phyloP scores from a whole-genome alignment of 2,113 vertebrate genomes.

The Poicephalus gulielmi region DNA sequence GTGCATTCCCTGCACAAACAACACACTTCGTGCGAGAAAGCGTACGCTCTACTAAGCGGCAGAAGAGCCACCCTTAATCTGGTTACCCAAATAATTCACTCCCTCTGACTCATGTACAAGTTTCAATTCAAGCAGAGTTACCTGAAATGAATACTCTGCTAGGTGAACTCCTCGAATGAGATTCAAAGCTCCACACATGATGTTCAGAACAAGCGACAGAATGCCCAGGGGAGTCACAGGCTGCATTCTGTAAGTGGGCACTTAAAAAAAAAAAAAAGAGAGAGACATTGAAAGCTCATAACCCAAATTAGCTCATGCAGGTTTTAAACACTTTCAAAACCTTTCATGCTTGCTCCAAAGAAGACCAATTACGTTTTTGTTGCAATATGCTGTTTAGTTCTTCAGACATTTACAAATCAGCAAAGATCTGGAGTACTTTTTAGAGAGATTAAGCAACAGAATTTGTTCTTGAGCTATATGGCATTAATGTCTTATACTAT shows the following conservation, averaged over 20 bases:
- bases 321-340: background rate
- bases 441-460: background rate
- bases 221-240: constrained; percentile 87
- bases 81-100: background rate
- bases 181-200: constrained; percentile 94
- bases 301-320: background rate
- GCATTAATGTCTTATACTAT: background rate
- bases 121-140: constrained; percentile 20
- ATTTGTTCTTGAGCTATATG: background rate
- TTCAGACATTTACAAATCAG: background rate
- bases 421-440: background rate
- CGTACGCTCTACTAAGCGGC: background rate
- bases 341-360: background rate
- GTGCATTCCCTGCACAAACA: background rate
- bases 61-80: background rate
- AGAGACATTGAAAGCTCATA: background rate
- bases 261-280: constrained; percentile 53
- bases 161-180: constrained; percentile 93
- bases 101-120: background rate
- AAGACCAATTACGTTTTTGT: background rate
- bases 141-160: constrained; percentile 90
- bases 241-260: constrained; percentile 81
- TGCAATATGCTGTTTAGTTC: background rate
- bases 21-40: background rate
- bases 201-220: constrained; percentile 92